phyloP scores from a whole-genome alignment of 2,888 invertebrate species.

The Galerucella calmariensis region DNA sequence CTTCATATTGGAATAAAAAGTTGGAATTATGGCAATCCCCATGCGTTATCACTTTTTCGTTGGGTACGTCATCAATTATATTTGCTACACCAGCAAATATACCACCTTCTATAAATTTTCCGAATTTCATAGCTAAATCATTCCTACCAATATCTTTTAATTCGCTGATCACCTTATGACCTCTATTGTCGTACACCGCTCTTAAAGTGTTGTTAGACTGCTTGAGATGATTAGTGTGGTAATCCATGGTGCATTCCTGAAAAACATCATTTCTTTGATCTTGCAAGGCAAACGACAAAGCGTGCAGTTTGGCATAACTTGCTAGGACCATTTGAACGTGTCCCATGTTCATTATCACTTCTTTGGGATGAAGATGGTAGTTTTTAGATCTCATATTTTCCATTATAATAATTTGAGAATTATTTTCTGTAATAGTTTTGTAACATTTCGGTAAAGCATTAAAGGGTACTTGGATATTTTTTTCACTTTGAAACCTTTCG shows the following conservation, averaged over 20 bases:
- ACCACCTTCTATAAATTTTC: conserved; percentile 14
- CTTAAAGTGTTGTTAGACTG: background rate
- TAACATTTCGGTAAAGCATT: conserved; percentile 42
- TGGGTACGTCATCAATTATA: conserved; percentile 34
- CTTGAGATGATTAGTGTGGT: background rate
- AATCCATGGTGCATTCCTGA: conserved; percentile 8
- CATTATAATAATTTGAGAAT: background rate
- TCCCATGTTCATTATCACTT: background rate
- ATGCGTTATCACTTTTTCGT: conserved; percentile 48
- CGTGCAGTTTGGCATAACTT: conserved; percentile 42
- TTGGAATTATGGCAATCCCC: conserved; percentile 57
- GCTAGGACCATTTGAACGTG: background rate
- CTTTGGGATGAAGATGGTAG: background rate
- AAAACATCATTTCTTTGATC: conserved; percentile 36
- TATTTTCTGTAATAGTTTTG: conserved; percentile 28
- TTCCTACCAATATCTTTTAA: conserved; percentile 18
- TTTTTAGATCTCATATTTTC: too few relatives aligned
- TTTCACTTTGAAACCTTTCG: conserved; percentile 36
- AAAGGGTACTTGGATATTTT: conserved; percentile 25
- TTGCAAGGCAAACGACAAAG: conserved; percentile 45
- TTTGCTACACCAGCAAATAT: conserved; percentile 23
- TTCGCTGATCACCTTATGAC: background rate
- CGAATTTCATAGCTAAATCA: conserved; percentile 6
- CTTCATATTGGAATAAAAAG: conserved; percentile 54
- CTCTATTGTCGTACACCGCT: background rate